Base-by-base conservation (phyloP, 2,888 invertebrate genomes). In the Andrena fulva region DNA sequence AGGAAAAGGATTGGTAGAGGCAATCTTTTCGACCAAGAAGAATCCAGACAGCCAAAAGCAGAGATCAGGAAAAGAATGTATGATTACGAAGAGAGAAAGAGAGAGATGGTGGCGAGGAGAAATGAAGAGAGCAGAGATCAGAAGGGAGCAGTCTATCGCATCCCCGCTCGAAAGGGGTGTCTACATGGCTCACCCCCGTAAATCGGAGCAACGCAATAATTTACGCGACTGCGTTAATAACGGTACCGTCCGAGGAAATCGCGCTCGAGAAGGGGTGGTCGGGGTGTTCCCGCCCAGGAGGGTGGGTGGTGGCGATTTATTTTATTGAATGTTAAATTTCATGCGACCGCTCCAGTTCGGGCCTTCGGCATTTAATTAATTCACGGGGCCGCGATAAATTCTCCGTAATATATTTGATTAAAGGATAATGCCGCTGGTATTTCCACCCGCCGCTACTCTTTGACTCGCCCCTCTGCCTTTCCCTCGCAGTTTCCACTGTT, bases 311-410 rank as follows among this genome's bases (percentile, higher is more conserved):
- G 56, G 24, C 89, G 91, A 92, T 92, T 92, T 91, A 92, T 92
- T 92, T 91, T 91, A 92, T 92, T 90, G 92, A 93, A 93, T 93
- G 92, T 92, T 93, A 90, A 92, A 92, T 91, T 92, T 93, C 92
- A 91, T 91, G 92, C 90, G 90, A 89, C 90, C 87, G 86, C 87
- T 89, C 88, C 89, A 90, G 91, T 90, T 90, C 86, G 82, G 89
- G 90, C 92, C 93, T 93, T 93, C 91, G 93, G 93, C 93, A 92
- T 93, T 93, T 93, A 93, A 93, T 93, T 93, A 93, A 93, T 93
- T 93, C 92, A 91, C 92, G 91, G 91, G 20, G 88, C 90, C 90
- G 91, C 93, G 92, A 93, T 93, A 93, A 93, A 93, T 93, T 93
- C 92, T 92, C 91, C 88, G 92, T 93, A 93, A 93, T 93, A 93